A percentile compares a stretch with the other conserved stretches of the same genome.
Conservation (phyloP, 2,113 vertebrate species). For the Oostethus manadensis region DNA sequence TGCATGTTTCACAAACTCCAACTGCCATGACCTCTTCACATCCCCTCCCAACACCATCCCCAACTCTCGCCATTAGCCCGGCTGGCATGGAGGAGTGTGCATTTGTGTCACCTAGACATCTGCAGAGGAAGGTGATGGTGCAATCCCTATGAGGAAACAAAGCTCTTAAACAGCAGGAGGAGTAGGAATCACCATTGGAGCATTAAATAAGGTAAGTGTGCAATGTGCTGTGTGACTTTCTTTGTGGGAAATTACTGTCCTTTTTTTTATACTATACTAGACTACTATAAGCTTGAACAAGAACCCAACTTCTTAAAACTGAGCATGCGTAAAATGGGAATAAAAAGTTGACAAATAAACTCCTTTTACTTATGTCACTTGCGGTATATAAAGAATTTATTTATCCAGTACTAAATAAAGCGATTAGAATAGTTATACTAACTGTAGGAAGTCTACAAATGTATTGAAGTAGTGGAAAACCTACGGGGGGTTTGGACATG, state of each 20-base stretch:
- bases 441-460: no score
- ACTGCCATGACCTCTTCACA: slow-evolving; percentile 21
- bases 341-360: no score
- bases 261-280: no score
- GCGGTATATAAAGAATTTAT: no score
- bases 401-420: no score
- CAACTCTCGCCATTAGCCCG: slow-evolving; percentile 55
- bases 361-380: no score
- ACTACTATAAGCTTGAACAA: background rate
- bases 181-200: slow-evolving; percentile 53
- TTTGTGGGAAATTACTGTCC: slow-evolving; percentile 33
- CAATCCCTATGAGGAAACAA: slow-evolving; percentile 66
- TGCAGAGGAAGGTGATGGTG: slow-evolving; percentile 55
- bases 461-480: no score
- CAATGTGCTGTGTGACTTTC: slow-evolving; percentile 49
- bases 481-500: no score
- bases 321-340: no score
- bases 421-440: no score
- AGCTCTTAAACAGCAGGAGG: slow-evolving; percentile 51
- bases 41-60: slow-evolving; percentile 35
- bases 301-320: background rate
- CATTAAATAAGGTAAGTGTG: slow-evolving; percentile 60
- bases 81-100: slow-evolving; percentile 55
- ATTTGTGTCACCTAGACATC: slow-evolving; percentile 58
- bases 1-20: slow-evolving; percentile 3